Percentiles rank a stretch among this genome's conserved stretches.
These are phyloP conservation scores for Stratiolaelaps scimitus DNA, from an alignment of 1,140 invertebrate genomes.

Conservation along the genomic window DNA sequence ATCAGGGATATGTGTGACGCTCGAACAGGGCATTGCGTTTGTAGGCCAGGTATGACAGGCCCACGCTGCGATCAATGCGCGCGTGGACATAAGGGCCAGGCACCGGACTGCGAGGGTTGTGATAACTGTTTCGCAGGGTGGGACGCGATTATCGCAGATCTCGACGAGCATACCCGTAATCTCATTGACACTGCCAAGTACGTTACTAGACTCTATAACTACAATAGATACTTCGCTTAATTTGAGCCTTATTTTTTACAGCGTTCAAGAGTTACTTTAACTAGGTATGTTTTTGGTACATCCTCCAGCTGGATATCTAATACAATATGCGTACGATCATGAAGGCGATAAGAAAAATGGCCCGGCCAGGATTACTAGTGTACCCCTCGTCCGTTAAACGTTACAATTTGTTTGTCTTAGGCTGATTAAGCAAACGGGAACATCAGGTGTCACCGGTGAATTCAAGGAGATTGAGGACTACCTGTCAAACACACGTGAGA, in stretches of 20 bases:
- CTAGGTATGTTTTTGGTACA: conserved; percentile 27
- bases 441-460: conserved; percentile 77
- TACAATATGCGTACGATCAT: conserved; percentile 49
- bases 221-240: conserved; percentile 27
- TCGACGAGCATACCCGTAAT: conserved; percentile 44
- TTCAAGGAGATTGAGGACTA: conserved; percentile 79
- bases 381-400: conserved; percentile 52
- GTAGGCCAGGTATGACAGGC: conserved; percentile 78
- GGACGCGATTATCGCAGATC: conserved; percentile 69
- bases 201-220: not conserved
- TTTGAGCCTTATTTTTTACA: not conserved
- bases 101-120: conserved; percentile 80
- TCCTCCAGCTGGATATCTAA: conserved; percentile 31
- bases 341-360: conserved; percentile 38
- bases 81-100: conserved; percentile 74
- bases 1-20: conserved; percentile 52
- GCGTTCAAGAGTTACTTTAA: not conserved
- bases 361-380: conserved; percentile 37
- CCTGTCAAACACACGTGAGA: conserved; percentile 58
- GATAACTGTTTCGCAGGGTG: conserved; percentile 99
- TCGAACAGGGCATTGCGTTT: conserved; percentile 72
- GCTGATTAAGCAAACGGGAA: conserved; percentile 71
- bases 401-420: conserved; percentile 21
- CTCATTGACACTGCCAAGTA: conserved; percentile 23
- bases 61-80: conserved; percentile 89